phyloP scores from a whole-genome alignment of 2,888 invertebrate genomes.

The Phymatocera aterrima region DNA sequence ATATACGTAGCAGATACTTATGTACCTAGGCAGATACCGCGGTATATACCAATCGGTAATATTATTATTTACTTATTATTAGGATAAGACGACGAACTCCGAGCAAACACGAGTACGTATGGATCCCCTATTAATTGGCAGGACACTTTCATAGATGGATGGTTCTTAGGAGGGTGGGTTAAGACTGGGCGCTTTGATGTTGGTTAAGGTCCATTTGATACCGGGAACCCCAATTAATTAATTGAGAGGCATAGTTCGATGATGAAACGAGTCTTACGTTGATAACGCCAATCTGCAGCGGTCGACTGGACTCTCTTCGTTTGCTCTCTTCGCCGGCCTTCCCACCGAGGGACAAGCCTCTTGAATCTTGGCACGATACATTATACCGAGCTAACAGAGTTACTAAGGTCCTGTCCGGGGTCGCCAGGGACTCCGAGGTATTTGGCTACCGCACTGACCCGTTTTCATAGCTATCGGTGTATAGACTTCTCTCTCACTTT shows the following conservation, averaged over 20 bases:
- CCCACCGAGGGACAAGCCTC: neutral
- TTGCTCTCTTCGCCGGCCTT: constrained; percentile 30
- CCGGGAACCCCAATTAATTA: constrained; percentile 69
- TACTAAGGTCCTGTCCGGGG: constrained; percentile 1
- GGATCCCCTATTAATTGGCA: constrained; percentile 71
- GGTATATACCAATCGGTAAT: neutral
- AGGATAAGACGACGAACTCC: constrained; percentile 66
- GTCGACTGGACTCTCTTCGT: constrained; percentile 40
- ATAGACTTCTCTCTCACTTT: neutral
- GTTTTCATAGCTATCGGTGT: neutral
- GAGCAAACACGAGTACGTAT: constrained; percentile 62
- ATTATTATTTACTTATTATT: constrained; percentile 66
- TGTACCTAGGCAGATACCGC: neutral
- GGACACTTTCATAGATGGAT: constrained; percentile 62
- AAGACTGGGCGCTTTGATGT: constrained; percentile 69
- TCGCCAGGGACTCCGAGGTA: constrained; percentile 18
- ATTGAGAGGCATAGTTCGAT: constrained; percentile 56
- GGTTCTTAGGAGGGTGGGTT: constrained; percentile 47
- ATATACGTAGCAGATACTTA: neutral
- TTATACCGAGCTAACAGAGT: constrained; percentile 34
- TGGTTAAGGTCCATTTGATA: constrained; percentile 68
- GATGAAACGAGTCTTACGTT: constrained; percentile 46
- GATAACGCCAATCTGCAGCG: constrained; percentile 44
- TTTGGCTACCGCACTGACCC: constrained; percentile 21
- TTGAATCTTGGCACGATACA: constrained; percentile 40